phyloP scores from a whole-genome alignment of 2,113 vertebrate genomes.

The Sceloporus tristichus region DNA sequence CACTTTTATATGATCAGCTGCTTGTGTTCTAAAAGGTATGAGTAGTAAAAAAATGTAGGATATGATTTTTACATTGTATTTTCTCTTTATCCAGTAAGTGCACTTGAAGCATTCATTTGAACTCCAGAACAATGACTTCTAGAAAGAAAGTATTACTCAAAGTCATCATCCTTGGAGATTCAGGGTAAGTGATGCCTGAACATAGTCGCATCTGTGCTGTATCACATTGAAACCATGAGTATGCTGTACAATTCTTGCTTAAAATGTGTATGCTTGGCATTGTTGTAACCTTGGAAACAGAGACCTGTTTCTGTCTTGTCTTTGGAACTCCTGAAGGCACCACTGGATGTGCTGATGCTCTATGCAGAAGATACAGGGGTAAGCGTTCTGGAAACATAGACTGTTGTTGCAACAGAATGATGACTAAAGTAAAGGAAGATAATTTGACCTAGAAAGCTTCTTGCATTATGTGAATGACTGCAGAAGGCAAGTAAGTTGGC shows the following conservation, averaged over 20 bases:
- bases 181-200: conserved; percentile 87
- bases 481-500: neutral
- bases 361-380: neutral
- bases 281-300: neutral
- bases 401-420: neutral
- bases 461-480: neutral
- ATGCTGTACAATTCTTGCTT: neutral
- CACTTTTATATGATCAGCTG: neutral
- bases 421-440: neutral
- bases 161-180: conserved; percentile 98
- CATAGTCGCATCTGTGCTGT: neutral
- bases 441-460: neutral
- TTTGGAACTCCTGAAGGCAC: neutral
- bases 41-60: neutral
- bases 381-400: neutral
- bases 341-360: neutral
- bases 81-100: conserved; percentile 33
- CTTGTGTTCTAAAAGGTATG: neutral
- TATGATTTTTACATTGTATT: neutral
- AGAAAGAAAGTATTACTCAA: conserved; percentile 99
- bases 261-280: neutral
- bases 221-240: neutral
- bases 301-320: neutral
- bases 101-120: conserved; percentile 25
- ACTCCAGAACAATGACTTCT: conserved; percentile 90